Evolutionary conservation across 2,888 invertebrate genomes (phyloP).

Genomic region (Torymus texanus): DNA sequence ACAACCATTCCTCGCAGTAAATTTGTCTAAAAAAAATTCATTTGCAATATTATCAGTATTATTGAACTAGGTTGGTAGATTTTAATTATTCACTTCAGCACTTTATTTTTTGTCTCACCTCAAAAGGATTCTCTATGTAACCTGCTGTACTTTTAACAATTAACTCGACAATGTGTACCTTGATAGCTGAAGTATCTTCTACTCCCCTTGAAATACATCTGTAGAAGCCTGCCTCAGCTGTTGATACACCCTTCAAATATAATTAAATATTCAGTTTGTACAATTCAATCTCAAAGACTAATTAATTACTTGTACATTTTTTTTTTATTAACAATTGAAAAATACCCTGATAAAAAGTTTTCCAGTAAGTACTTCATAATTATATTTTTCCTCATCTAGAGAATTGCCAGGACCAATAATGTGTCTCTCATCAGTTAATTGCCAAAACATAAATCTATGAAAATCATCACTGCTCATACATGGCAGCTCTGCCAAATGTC

Average conservation of each 20-base stretch:
- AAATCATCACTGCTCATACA: conserved; percentile 81
- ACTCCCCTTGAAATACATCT: conserved; percentile 81
- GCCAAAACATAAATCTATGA: conserved; percentile 84
- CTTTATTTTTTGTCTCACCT: conserved; percentile 63
- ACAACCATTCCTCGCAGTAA: conserved; percentile 69
- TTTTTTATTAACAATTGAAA: not conserved
- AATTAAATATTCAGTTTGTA: conserved; percentile 23
- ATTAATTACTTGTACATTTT: conserved; percentile 15
- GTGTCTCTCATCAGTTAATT: conserved; percentile 76
- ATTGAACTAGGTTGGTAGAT: conserved; percentile 2
- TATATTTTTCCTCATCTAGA: conserved; percentile 80
- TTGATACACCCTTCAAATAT: conserved; percentile 77
- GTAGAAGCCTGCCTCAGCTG: conserved; percentile 81
- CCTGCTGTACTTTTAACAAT: conserved; percentile 76
- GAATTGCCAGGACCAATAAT: conserved; percentile 81
- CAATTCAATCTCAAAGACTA: not conserved
- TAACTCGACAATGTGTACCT: conserved; percentile 79
- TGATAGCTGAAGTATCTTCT: conserved; percentile 76
- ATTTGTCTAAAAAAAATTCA: conserved; percentile 64
- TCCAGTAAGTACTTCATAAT: conserved; percentile 83
- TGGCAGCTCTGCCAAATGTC: conserved; percentile 79
- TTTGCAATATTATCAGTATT: conserved; percentile 15
- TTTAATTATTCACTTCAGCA: not conserved
- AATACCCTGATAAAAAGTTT: conserved; percentile 80
- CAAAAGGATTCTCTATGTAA: conserved; percentile 71